Percentiles rank a stretch among this genome's conserved stretches.
phyloP scores from a whole-genome alignment of 2,113 vertebrate species.

The Antechinus flavipes region DNA sequence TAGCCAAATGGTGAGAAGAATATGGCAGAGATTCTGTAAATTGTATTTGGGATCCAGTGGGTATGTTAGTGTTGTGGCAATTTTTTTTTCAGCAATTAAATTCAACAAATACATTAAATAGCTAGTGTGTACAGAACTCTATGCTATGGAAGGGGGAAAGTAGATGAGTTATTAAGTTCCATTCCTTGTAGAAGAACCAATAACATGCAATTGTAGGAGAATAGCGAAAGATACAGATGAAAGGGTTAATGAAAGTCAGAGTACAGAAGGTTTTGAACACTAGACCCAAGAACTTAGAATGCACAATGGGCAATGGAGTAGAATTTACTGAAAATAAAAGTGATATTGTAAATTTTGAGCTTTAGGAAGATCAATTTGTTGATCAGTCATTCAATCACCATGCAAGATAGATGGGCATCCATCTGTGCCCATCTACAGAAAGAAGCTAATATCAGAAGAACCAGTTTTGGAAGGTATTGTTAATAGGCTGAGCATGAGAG shows the following conservation, averaged over 20 bases:
- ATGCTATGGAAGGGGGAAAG: not conserved
- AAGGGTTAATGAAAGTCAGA: not conserved
- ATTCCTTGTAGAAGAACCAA: not conserved
- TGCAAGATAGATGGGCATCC: not conserved
- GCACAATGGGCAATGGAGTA: not conserved
- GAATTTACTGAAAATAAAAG: not conserved
- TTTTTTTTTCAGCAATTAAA: not conserved
- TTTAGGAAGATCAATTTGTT: not conserved
- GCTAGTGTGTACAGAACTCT: not conserved
- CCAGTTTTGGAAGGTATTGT: not conserved
- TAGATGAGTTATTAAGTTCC: not conserved
- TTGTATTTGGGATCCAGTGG: not conserved
- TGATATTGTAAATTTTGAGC: not conserved
- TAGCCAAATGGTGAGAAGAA: not conserved
- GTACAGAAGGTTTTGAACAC: not conserved
- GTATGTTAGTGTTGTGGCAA: not conserved
- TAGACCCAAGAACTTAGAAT: not conserved
- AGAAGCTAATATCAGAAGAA: not conserved
- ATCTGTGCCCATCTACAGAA: no score
- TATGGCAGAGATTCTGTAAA: not conserved
- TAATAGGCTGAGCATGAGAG: not conserved
- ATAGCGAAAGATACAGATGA: not conserved
- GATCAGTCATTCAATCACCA: not conserved
- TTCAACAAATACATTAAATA: not conserved
- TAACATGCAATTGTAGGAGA: not conserved